Evolutionary conservation across 1,140 invertebrate species (phyloP).

Genomic region (Orussus abietinus): DNA sequence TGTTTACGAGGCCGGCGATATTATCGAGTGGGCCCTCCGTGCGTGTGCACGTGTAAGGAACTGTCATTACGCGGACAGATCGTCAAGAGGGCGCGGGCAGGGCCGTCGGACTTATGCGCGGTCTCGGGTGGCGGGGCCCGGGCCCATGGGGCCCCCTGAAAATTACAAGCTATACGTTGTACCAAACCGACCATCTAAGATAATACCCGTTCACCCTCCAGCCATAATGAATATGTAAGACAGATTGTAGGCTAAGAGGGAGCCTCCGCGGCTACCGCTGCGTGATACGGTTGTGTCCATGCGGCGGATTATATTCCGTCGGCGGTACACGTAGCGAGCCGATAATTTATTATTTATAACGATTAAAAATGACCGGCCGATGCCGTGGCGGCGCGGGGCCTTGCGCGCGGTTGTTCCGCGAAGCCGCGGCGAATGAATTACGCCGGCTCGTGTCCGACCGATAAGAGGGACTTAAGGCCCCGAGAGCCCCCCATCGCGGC

Average conservation of each 20-base stretch:
- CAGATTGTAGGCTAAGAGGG: constrained; percentile 55
- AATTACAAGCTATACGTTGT: constrained; percentile 54
- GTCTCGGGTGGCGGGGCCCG: background rate
- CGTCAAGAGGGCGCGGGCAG: constrained; percentile 8
- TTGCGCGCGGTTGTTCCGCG: too few relatives aligned
- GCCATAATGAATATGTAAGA: constrained; percentile 57
- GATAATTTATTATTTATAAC: constrained; percentile 33
- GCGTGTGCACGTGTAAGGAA: constrained; percentile 18
- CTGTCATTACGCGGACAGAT: constrained; percentile 23
- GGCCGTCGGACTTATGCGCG: constrained; percentile 5
- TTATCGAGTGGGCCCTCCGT: constrained; percentile 23
- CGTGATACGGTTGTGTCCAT: constrained; percentile 35
- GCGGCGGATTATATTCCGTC: constrained; percentile 30
- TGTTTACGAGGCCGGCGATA: constrained; percentile 26
- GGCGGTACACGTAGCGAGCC: constrained; percentile 24
- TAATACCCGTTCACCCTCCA: constrained; percentile 52
- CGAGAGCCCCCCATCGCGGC: too few relatives aligned
- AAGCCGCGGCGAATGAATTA: too few relatives aligned
- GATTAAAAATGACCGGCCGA: too few relatives aligned
- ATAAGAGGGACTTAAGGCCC: too few relatives aligned
- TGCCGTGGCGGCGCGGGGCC: too few relatives aligned
- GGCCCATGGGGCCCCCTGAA: constrained; percentile 32
- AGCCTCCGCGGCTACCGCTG: constrained; percentile 46
- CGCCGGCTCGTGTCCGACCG: too few relatives aligned
- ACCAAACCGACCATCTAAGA: constrained; percentile 53